A percentile compares a stretch with the other conserved stretches of the same genome.
phyloP scores from a whole-genome alignment of 2,113 vertebrate genomes.

The Sorex fumeus region DNA sequence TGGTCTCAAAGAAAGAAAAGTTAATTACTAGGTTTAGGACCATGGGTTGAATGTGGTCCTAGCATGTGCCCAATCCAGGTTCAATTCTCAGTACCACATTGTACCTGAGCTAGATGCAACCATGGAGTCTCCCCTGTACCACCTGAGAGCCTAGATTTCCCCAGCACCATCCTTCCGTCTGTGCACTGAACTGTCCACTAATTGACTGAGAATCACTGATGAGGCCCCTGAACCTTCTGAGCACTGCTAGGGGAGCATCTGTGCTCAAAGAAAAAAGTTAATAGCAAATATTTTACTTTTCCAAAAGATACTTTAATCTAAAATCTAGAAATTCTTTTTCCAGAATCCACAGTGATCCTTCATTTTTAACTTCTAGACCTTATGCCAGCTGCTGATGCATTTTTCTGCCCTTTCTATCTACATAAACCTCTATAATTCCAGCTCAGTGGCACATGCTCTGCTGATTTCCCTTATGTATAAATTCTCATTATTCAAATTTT shows the following conservation, averaged over 20 bases:
- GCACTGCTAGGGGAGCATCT: no score
- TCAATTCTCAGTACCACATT: no score
- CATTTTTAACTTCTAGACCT: background rate
- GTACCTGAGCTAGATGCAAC: no score
- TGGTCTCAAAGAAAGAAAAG: background rate
- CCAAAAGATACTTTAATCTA: background rate
- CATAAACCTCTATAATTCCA: background rate
- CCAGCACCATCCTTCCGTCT: no score
- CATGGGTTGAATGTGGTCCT: no score
- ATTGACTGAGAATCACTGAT: no score
- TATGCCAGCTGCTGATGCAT: background rate
- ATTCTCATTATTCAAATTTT: background rate
- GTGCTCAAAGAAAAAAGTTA: no score
- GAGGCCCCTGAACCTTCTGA: no score
- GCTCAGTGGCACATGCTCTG: background rate
- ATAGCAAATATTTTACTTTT: background rate
- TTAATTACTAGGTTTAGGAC: background rate
- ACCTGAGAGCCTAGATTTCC: no score
- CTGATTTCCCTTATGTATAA: background rate
- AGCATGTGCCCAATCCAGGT: no score
- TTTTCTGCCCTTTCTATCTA: background rate
- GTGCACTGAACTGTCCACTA: no score
- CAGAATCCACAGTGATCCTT: background rate
- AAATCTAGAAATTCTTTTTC: background rate
- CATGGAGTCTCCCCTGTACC: no score